phyloP scores from a whole-genome alignment of 2,888 invertebrate genomes.

The Leucophenga maculata region DNA sequence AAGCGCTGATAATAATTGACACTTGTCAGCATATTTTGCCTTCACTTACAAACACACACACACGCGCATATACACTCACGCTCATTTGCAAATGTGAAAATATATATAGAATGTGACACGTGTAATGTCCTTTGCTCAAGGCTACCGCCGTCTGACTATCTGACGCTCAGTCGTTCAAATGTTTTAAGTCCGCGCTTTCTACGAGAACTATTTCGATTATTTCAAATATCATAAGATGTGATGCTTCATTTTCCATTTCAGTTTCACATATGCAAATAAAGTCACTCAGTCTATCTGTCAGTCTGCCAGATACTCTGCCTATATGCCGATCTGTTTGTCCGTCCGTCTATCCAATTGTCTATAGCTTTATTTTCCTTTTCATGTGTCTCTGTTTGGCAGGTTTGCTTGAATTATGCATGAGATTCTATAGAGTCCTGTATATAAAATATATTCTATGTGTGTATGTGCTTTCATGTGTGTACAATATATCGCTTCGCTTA shows the following conservation, averaged over 20 bases:
- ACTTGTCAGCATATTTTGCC: constrained; percentile 45
- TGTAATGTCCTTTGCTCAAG: constrained; percentile 12
- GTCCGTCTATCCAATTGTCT: neutral
- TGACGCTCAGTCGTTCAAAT: constrained; percentile 28
- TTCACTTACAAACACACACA: constrained; percentile 3
- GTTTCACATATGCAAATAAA: constrained; percentile 46
- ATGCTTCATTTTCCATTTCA: too few species aligned
- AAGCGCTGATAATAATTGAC: constrained; percentile 46
- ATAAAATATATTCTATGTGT: too few species aligned
- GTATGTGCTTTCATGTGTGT: too few species aligned
- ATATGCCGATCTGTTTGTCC: constrained; percentile 47
- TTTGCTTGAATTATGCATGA: neutral
- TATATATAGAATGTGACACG: neutral
- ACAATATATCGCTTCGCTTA: too few species aligned
- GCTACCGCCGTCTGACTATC: constrained; percentile 7
- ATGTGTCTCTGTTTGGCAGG: neutral
- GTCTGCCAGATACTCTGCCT: constrained; percentile 34
- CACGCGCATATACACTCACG: constrained; percentile 23
- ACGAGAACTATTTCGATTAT: constrained; percentile 22
- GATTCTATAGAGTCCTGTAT: too few species aligned
- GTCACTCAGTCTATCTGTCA: constrained; percentile 28
- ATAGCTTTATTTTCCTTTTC: neutral
- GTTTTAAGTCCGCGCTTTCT: constrained; percentile 34
- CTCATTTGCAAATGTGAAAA: neutral
- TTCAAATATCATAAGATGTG: neutral